Evolutionary conservation across 2,797 vertebrate species (phyloP).

Genomic region (Galagoides demidoff): DNA sequence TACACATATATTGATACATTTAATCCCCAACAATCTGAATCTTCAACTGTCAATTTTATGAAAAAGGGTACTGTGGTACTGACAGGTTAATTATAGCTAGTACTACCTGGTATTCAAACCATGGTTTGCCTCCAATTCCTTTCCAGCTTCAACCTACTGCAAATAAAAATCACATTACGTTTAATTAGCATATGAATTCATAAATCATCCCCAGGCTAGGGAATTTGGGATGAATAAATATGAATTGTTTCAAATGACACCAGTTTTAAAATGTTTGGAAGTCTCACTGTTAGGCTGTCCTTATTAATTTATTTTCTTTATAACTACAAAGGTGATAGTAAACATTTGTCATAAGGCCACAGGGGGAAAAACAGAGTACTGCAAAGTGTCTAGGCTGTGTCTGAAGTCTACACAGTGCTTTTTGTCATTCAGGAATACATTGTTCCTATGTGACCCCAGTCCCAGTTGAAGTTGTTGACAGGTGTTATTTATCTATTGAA

Average conservation of each 20-base stretch:
- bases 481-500: not conserved
- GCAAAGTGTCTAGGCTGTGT: not conserved
- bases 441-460: not conserved
- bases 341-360: not conserved
- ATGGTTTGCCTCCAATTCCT: conserved; percentile 47
- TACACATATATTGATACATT: not conserved
- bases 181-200: conserved; percentile 66
- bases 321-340: not conserved
- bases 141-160: not conserved
- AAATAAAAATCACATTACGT: conserved; percentile 28
- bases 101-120: not conserved
- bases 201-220: not conserved
- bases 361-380: not conserved
- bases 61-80: not conserved
- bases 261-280: conserved; percentile 10
- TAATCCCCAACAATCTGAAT: conserved; percentile 14
- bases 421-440: not conserved
- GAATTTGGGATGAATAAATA: conserved; percentile 57
- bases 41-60: not conserved
- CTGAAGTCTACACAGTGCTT: not conserved
- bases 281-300: not conserved
- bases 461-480: not conserved
- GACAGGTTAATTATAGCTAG: conserved; percentile 22
- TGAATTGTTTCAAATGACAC: not conserved
- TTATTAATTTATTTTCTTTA: conserved; percentile 28